phyloP scores from a whole-genome alignment of 2,888 invertebrate genomes.

The Mesorhabditis sp. region DNA sequence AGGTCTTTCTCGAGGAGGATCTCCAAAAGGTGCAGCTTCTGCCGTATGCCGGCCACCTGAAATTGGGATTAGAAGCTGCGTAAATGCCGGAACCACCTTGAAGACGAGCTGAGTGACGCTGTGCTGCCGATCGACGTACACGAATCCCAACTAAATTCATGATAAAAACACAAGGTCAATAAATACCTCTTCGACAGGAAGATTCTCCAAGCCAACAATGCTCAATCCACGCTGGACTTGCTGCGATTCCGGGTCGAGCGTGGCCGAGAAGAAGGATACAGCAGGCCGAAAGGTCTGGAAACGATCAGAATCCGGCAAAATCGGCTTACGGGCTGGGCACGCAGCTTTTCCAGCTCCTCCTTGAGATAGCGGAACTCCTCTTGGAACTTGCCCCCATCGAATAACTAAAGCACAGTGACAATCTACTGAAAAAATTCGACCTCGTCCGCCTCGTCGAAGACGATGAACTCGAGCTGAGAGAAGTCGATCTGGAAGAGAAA shows the following conservation, averaged over 20 bases:
- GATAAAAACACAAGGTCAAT: neutral
- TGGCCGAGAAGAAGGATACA: neutral
- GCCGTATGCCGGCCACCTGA: neutral
- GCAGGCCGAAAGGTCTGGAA: neutral
- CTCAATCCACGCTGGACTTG: neutral
- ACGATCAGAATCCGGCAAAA: neutral
- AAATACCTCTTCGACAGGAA: neutral
- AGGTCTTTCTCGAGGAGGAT: neutral
- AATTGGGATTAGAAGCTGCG: neutral
- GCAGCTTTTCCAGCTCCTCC: neutral
- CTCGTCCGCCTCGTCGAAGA: slow-evolving; percentile 5
- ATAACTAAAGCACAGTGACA: neutral
- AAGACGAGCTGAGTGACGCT: neutral
- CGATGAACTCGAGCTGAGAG: neutral
- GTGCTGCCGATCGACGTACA: neutral
- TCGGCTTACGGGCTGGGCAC: neutral
- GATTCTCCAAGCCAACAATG: neutral
- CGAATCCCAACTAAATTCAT: no score
- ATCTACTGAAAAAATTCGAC: neutral
- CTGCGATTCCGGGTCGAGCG: neutral
- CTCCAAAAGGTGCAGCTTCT: neutral
- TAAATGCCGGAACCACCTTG: neutral
- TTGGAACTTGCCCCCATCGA: neutral
- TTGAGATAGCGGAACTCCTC: neutral
- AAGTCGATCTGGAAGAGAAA: neutral